Base-by-base conservation (phyloP, 1,140 invertebrate species). In the Drosophila carrolli region DNA sequence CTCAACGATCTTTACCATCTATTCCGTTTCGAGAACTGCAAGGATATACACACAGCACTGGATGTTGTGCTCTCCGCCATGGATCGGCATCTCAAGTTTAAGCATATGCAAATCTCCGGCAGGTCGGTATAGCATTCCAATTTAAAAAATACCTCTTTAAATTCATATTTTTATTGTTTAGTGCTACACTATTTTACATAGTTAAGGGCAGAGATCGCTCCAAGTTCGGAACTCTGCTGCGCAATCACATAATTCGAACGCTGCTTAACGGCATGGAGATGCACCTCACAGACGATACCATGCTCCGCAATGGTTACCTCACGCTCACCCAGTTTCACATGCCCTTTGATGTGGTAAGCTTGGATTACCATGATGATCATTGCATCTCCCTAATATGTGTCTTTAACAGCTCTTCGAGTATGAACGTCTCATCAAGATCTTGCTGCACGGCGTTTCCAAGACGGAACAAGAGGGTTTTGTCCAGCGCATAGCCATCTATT, bases 301-400 rank as follows among this genome's bases (percentile, higher is more conserved):
- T 99, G 97, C 96, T 99, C 94, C 94, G 98, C 55, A 99, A 99
- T 93, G 97, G 98, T 48, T 99, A 98, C 93, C 94, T 99, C 47
- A 98, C 97, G 0, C 93, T 99, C 5, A 99, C 97, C 89, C 97
- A 99, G 93, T 98, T 99, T 91, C 97, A 96, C 90, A 98, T 99
- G 93, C 98, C 98, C 23, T 94, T 95, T 75, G 98, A 99, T 94
- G 97, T 99, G 88, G 97, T 98, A 94, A 94, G 95, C 13, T 6
- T 1, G 1, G 44, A 10, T 14, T 10, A 8, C 10, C 29, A 4
- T 16, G 1, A 32, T 16, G 23, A 13, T 14, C 2, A 10, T 16
- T 16, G 7, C 4, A 0, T 2, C 7, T 48, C 0, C 5, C 19
- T 35, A 63, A 10, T 35, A n/a, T 38, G 5, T 38, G 37, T 4